Evolutionary conservation across 1,140 invertebrate genomes (phyloP).

Genomic region (Eumaeus atala): DNA sequence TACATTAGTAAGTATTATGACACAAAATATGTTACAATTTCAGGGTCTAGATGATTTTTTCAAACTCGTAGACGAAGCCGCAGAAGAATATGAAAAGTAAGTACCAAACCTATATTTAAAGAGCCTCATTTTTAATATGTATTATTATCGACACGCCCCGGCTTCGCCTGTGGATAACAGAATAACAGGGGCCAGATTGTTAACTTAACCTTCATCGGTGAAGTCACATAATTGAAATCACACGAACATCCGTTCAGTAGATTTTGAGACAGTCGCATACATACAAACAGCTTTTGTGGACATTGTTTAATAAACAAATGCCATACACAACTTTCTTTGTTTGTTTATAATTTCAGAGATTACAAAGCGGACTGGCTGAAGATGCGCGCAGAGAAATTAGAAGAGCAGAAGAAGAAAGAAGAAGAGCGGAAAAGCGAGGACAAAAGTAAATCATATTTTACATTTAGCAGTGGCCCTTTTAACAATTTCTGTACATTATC

Average conservation of each 20-base stretch:
- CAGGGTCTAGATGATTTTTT: conserved; percentile 83
- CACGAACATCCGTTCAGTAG: too few relatives aligned
- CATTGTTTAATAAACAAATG: too few relatives aligned
- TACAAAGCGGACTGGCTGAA: conserved; percentile 84
- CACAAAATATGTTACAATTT: conserved; percentile 34
- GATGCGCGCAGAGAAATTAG: conserved; percentile 75
- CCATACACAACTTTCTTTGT: not conserved
- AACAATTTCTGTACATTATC: too few relatives aligned
- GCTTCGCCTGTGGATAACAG: too few relatives aligned
- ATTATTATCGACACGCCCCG: too few relatives aligned
- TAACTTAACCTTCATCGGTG: too few relatives aligned
- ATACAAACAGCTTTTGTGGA: too few relatives aligned
- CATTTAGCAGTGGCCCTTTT: too few relatives aligned
- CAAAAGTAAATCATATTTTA: conserved; percentile 22
- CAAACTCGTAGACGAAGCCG: conserved; percentile 79
- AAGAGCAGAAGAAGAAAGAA: conserved; percentile 65
- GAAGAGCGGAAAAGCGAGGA: conserved; percentile 42
- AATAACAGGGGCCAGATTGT: too few relatives aligned
- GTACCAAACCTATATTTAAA: conserved; percentile 10
- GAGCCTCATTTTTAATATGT: too few relatives aligned
- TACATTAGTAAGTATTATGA: conserved; percentile 16
- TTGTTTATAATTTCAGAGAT: conserved; percentile 72
- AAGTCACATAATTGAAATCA: too few relatives aligned
- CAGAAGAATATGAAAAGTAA: conserved; percentile 84
- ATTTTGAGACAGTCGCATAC: too few relatives aligned